Evolutionary conservation across 2,888 invertebrate species (phyloP), one percentile per base, ranked within the genome.

Genomic region (Epistrophe grossulariae): DNA sequence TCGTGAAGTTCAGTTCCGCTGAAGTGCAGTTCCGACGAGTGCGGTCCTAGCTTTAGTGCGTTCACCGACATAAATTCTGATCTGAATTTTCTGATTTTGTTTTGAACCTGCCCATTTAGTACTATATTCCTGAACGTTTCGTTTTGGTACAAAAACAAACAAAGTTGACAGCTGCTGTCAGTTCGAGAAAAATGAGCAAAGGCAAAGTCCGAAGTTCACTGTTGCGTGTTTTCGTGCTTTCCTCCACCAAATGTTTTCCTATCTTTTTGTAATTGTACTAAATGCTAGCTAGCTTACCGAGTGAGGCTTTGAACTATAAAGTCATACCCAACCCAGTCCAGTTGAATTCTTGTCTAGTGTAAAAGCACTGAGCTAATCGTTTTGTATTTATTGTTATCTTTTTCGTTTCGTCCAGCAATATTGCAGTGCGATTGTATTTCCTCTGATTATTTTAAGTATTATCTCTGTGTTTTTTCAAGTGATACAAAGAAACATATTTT

Each of bases 151-250:
- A 24, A 24, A 24, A 24, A 2, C 24, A 24, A 24, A 3, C 1
- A 24, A 24, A 24, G 24, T 24, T 24, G 24, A 24, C 24, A 24
- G 24, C 24, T 24, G 24, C 24, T 24, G 24, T 24, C 24, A 24
- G 24, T 31, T 31, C 40, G 13, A 31, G 3, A 31, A 40, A 24
- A 24, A 24, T 17, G 48, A 48, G 8, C 28, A n/a, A 55, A 28
- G 19, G 66, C 50, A 79, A 81, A 84, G 84, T 84, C 84, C 84
- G 77, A 84, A 84, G 84, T 84, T 84, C 80, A 77, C 72, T n/a
- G 76, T 80, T 28, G 35, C 66, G 40, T 76, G 35, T 45, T 77
- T 77, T 80, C 72, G 50, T 55, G 40, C 68, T 80, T 84, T 77
- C 40, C 71, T 52, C 31, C 31, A 48, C 50, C 52, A 72, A 79